These are phyloP conservation scores for Uria aalge DNA, from an alignment of 2,113 vertebrate species.

Conservation along the genomic window DNA sequence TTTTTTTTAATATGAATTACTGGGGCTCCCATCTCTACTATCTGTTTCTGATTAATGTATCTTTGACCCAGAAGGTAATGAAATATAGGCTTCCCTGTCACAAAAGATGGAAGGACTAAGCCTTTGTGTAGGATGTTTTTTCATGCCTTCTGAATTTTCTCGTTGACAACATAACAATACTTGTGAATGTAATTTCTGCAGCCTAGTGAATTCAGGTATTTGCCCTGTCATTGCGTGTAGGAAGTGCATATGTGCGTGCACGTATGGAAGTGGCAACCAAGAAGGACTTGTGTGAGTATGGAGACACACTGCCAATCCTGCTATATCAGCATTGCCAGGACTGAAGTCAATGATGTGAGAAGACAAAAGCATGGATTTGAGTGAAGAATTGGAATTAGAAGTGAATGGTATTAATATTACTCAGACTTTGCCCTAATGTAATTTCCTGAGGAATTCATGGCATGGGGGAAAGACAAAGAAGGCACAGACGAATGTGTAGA, in stretches of 20 bases:
- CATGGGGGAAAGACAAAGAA: not conserved
- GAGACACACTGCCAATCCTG: not conserved
- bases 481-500: accelerated
- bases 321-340: not conserved
- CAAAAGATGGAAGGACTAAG: not conserved
- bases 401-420: not conserved
- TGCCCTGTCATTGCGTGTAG: not conserved
- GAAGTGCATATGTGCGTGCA: not conserved
- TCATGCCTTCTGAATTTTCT: not conserved
- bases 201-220: not conserved
- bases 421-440: not conserved
- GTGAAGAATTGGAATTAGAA: not conserved
- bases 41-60: not conserved
- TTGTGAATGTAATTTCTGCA: not conserved
- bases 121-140: not conserved
- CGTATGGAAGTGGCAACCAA: not conserved
- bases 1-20: not conserved
- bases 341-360: not conserved
- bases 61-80: not conserved
- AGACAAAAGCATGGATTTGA: not conserved
- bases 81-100: not conserved
- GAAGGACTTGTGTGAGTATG: not conserved
- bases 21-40: not conserved
- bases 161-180: not conserved
- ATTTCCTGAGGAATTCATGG: not conserved